Percentiles rank a stretch among this genome's conserved stretches.
Evolutionary conservation across 2,797 vertebrate species (phyloP).

Genomic region (Sebastes nivosus): DNA sequence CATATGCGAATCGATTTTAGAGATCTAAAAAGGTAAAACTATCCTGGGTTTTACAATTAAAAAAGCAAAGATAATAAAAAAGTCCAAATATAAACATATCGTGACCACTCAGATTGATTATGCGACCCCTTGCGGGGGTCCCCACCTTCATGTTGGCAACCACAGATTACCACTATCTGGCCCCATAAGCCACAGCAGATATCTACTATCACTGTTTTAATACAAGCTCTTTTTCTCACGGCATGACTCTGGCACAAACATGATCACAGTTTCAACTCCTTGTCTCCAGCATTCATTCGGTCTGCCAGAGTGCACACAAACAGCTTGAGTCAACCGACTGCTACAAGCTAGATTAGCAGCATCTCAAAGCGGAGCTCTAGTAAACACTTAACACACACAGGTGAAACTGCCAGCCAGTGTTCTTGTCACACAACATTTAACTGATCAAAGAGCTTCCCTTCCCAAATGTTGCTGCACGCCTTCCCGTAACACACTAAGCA

Average conservation of each 20-base stretch:
- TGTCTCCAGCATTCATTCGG: constrained; percentile 26
- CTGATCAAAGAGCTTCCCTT: constrained; percentile 56
- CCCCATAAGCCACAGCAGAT: neutral
- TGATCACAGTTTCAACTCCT: constrained; percentile 17
- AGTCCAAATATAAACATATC: neutral
- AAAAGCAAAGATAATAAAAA: neutral
- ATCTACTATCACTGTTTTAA: neutral
- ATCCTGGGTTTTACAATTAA: neutral
- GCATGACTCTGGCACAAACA: neutral
- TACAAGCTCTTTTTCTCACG: neutral
- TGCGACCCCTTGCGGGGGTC: neutral
- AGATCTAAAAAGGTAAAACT: neutral
- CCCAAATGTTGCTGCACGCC: constrained; percentile 18
- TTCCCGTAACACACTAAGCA: constrained; percentile 17
- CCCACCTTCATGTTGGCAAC: neutral
- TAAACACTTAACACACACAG: constrained; percentile 45
- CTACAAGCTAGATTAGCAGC: constrained; percentile 34
- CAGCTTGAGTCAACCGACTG: constrained; percentile 48
- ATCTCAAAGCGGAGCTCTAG: constrained; percentile 17
- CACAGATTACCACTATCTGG: neutral
- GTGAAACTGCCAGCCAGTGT: constrained; percentile 50
- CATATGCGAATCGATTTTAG: neutral
- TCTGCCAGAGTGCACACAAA: constrained; percentile 34
- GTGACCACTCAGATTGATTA: neutral
- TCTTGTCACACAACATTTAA: constrained; percentile 59